Conservation (phyloP, 23 tunicate genomes). For the Trididemnum nubilum region DNA sequence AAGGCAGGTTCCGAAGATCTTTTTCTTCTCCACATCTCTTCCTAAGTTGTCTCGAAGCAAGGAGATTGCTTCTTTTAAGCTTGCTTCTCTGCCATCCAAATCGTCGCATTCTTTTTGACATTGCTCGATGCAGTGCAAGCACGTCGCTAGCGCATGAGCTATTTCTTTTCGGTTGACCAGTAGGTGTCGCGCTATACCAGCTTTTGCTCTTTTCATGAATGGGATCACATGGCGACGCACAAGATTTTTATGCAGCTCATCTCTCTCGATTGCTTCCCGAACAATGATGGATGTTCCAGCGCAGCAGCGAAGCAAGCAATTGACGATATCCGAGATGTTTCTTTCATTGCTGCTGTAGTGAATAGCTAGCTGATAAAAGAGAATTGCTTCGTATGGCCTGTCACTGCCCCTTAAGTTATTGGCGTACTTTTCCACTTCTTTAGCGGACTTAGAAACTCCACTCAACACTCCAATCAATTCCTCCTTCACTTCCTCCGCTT, state of each 20-base stretch:
- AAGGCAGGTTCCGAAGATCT: slow-evolving; percentile 21
- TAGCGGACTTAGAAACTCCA: background rate
- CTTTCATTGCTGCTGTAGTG: slow-evolving; percentile 17
- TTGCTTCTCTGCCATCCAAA: background rate
- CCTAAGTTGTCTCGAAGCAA: background rate
- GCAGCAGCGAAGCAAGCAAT: background rate
- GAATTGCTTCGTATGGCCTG: background rate
- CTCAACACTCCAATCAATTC: background rate
- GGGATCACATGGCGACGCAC: slow-evolving; percentile 19
- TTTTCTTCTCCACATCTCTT: slow-evolving; percentile 8
- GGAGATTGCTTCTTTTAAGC: slow-evolving; percentile 22
- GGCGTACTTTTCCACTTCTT: slow-evolving; percentile 4
- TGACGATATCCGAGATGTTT: background rate
- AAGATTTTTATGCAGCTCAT: background rate
- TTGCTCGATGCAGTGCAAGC: slow-evolving; percentile 25
- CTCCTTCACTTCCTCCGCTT: slow-evolving; percentile 9
- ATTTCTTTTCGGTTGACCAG: background rate
- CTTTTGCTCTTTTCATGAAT: background rate
- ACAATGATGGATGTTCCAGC: background rate
- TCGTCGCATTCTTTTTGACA: background rate
- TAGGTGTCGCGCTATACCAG: slow-evolving; percentile 1
- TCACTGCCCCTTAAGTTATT: background rate
- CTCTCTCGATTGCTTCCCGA: slow-evolving; percentile 1
- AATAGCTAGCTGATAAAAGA: slow-evolving; percentile 10
- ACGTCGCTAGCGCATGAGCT: background rate